Base-by-base conservation (phyloP, 2,888 invertebrate genomes). In the Strigamia transsilvanica region DNA sequence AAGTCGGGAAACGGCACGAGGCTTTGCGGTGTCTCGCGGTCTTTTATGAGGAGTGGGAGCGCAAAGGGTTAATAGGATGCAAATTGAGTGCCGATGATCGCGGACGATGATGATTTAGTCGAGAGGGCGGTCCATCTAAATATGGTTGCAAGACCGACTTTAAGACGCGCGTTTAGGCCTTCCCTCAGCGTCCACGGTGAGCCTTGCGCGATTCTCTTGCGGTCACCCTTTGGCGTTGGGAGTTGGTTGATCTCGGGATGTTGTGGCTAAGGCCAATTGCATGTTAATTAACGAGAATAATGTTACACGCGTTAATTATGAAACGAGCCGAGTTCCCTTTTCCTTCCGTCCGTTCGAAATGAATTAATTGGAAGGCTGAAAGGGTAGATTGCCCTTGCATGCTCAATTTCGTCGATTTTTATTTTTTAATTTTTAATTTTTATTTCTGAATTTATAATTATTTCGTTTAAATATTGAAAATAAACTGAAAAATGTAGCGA, bases 61-160 rank as follows among this genome's bases (percentile, higher is more conserved):
- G 73, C 73, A 73, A 73, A 73, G 73, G 73, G 73, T 73, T 73
- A 73, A 73, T 73, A 73, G 73, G 73, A 73, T 73, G 73, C 73
- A 73, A 73, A 73, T 73, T 73, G 73, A 73, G 73, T 73, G 73
- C 73, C 73, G 73, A 73, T 73, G 73, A 73, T 73, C 73, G 73
- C 73, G 73, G 73, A n/a, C 32, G 73, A 73, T 27, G 73, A 73
- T 73, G 73, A 73, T 73, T 73, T 73, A 73, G 73, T 73, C 73
- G 32, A 32, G 73, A n/a, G 73, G 73, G 73, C 27, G 73, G 73
- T 73, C 27, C 56, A 56, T 73, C 23, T 13, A 73, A 32, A 73
- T 73, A 73, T 32, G 73, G 13, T 66, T 66, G 21, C 66, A 66
- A 66, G 12, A 15, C 23, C 21, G 66, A 73, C 73, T 73, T 73